Conservation (phyloP, 2,888 invertebrate genomes). For the Barypeithes pellucidus region DNA sequence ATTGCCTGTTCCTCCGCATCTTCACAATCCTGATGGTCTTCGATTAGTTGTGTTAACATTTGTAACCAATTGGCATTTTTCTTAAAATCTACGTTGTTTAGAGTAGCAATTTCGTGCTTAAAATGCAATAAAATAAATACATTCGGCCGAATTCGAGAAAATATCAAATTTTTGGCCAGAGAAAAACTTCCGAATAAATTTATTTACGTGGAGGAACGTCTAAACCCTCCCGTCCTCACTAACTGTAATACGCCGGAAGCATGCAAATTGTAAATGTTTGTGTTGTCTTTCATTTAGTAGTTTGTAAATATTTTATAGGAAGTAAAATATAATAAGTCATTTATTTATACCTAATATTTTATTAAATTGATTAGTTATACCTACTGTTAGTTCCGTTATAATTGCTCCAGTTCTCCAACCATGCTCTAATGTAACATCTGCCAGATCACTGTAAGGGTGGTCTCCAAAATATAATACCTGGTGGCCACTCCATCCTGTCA, state of each 20-base stretch:
- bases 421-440: slow-evolving; percentile 95
- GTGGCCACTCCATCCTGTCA: slow-evolving; percentile 94
- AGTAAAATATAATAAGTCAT: too few species aligned
- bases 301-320: too few species aligned
- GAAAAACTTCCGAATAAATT: too few species aligned
- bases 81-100: slow-evolving; percentile 89
- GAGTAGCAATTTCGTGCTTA: slow-evolving; percentile 92
- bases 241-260: too few species aligned
- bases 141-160: too few species aligned
- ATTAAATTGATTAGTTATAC: slow-evolving; percentile 58
- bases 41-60: slow-evolving; percentile 91
- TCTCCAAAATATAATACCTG: slow-evolving; percentile 98
- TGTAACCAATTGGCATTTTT: slow-evolving; percentile 93
- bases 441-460: slow-evolving; percentile 97
- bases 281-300: too few species aligned
- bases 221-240: too few species aligned
- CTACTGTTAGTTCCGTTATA: slow-evolving; percentile 92
- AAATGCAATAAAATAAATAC: slow-evolving; percentile 41
- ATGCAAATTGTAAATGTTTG: too few species aligned
- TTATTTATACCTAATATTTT: too few species aligned
- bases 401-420: slow-evolving; percentile 99
- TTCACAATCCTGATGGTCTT: slow-evolving; percentile 89
- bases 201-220: too few species aligned
- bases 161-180: too few species aligned
- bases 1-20: slow-evolving; percentile 79